Evolutionary conservation across 2,797 vertebrate genomes (phyloP).

Genomic region (Parotocinclus haroldoi): DNA sequence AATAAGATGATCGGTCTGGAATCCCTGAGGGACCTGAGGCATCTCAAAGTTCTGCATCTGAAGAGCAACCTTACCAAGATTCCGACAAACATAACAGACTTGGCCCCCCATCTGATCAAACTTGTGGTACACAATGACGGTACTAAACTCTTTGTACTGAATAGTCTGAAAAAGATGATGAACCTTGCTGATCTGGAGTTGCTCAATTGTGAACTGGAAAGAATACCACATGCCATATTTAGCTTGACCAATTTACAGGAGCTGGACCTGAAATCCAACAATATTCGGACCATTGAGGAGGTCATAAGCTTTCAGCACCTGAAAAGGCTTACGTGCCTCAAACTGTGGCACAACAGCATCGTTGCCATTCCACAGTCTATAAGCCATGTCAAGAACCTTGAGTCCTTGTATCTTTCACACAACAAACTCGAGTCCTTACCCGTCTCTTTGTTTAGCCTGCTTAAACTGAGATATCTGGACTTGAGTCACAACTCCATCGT

Average conservation of each 20-base stretch:
- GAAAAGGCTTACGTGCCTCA: constrained; percentile 93
- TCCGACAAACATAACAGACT: constrained; percentile 96
- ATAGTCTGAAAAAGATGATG: constrained; percentile 98
- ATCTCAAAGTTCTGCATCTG: constrained; percentile 90
- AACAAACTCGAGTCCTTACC: constrained; percentile 96
- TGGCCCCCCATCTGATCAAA: constrained; percentile 91
- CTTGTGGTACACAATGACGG: constrained; percentile 96
- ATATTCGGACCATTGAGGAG: constrained; percentile 96
- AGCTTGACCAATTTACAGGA: constrained; percentile 95
- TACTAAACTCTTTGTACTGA: constrained; percentile 93
- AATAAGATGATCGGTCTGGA: constrained; percentile 99
- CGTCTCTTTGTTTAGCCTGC: constrained; percentile 85
- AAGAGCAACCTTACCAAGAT: constrained; percentile 99
- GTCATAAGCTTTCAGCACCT: constrained; percentile 98
- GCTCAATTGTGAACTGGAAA: constrained; percentile 94
- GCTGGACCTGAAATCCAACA: constrained; percentile 93
- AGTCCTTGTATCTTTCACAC: constrained; percentile 92
- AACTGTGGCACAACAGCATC: constrained; percentile 98
- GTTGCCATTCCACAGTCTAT: constrained; percentile 92
- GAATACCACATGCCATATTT: constrained; percentile 97
- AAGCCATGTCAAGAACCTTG: constrained; percentile 91
- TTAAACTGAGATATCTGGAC: constrained; percentile 92
- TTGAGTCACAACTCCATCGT: constrained; percentile 89
- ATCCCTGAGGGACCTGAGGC: constrained; percentile 90
- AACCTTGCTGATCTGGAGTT: constrained; percentile 93